phyloP scores from a whole-genome alignment of 30 jellyfish, hydroid and myxozoan species.

The Hydra vulgaris region DNA sequence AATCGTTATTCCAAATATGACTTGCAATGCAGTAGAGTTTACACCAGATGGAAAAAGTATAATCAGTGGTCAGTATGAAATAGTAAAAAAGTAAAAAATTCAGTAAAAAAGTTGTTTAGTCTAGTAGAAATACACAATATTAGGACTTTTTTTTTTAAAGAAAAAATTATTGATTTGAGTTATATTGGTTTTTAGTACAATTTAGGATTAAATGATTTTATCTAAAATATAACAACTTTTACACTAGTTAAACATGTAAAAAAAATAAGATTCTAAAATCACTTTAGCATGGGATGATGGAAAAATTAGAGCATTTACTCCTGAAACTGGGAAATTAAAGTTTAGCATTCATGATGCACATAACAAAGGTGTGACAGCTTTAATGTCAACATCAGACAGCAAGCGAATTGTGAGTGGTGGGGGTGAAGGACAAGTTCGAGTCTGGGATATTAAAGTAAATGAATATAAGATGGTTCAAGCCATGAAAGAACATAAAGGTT shows the following conservation, averaged over 20 bases:
- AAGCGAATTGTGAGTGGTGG: conserved; percentile 82
- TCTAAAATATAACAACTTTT: too few species aligned
- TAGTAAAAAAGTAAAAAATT: not conserved
- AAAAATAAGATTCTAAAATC: too few species aligned
- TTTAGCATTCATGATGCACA: conserved; percentile 89
- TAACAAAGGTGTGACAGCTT: conserved; percentile 93
- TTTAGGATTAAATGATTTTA: too few species aligned
- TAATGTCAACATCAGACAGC: conserved; percentile 65
- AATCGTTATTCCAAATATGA: conserved; percentile 80
- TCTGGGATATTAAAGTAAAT: conserved; percentile 56
- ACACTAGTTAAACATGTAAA: too few species aligned
- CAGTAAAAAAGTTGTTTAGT: too few species aligned
- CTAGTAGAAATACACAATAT: too few species aligned
- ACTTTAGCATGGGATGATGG: conserved; percentile 92
- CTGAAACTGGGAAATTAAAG: conserved; percentile 68
- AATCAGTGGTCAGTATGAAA: conserved; percentile 50
- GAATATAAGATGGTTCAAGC: conserved; percentile 57
- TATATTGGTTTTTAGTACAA: too few species aligned
- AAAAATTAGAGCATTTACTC: conserved; percentile 73
- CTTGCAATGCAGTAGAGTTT: conserved; percentile 88
- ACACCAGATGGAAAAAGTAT: conserved; percentile 81
- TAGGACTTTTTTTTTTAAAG: too few species aligned
- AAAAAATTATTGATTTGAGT: too few species aligned
- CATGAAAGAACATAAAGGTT: conserved; percentile 91
- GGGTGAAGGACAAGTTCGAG: conserved; percentile 95